Evolutionary conservation across 1,140 invertebrate species (phyloP).

Genomic region (Euschistus heros): DNA sequence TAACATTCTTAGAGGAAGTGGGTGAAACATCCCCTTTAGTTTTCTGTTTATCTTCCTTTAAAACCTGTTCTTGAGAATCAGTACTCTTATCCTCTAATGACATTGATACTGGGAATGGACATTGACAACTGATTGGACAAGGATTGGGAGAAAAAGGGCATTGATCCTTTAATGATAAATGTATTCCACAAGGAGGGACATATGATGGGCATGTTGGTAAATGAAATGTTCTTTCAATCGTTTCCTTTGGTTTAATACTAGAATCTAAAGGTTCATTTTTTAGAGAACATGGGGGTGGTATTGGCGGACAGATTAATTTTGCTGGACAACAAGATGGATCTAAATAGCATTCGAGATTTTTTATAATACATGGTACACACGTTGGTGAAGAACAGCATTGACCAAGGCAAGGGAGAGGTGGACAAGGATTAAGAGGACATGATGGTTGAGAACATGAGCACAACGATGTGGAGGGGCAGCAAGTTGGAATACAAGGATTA

Average conservation of each 20-base stretch:
- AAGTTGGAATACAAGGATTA: not conserved
- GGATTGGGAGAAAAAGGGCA: conserved; percentile 5
- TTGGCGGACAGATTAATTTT: not conserved
- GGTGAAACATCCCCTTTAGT: not conserved
- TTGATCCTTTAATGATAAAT: not conserved
- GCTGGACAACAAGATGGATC: not conserved
- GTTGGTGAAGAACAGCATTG: not conserved
- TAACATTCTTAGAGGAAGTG: not conserved
- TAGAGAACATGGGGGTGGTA: not conserved
- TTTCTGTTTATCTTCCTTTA: not conserved
- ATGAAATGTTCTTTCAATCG: not conserved
- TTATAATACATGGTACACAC: not conserved
- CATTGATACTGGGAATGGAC: not conserved
- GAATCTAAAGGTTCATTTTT: not conserved
- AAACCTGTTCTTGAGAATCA: not conserved
- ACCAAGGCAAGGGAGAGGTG: not conserved
- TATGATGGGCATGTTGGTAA: not conserved
- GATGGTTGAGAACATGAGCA: not conserved
- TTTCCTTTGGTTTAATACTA: too few relatives aligned
- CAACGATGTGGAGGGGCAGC: not conserved
- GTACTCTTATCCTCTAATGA: not conserved
- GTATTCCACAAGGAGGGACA: not conserved
- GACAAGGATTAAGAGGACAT: not conserved
- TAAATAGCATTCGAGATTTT: too few relatives aligned
- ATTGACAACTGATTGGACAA: not conserved